Conservation (phyloP, 2,888 invertebrate genomes). For the Agrilus biguttatus region DNA sequence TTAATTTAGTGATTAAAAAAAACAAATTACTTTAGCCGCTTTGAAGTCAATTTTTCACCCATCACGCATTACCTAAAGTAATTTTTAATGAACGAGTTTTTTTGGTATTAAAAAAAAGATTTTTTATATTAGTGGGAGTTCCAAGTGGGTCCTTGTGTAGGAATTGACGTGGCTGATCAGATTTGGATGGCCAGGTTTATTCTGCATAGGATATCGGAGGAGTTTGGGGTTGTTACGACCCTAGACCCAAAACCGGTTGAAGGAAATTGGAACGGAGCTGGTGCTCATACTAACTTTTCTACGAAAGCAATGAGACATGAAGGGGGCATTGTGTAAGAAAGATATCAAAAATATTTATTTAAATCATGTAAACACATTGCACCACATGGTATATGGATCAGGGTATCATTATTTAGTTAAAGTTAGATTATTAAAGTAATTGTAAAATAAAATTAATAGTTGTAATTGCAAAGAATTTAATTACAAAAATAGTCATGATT, state of each 20-base stretch:
- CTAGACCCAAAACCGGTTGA: conserved; percentile 39
- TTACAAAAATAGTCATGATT: too few relatives aligned
- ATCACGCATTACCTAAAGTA: too few relatives aligned
- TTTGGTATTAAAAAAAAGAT: too few relatives aligned
- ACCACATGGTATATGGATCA: too few relatives aligned
- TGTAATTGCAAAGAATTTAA: too few relatives aligned
- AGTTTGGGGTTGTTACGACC: conserved; percentile 41
- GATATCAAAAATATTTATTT: background rate
- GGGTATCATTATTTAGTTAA: too few relatives aligned
- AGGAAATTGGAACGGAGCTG: conserved; percentile 44
- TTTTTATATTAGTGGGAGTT: conserved; percentile 51
- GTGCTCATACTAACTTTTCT: conserved; percentile 85
- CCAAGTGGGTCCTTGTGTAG: conserved; percentile 48
- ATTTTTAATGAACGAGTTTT: too few relatives aligned
- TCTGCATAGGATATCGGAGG: conserved; percentile 43
- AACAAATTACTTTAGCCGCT: background rate
- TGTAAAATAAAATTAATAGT: too few relatives aligned
- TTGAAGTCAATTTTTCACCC: too few relatives aligned
- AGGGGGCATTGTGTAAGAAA: conserved; percentile 35
- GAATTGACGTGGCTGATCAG: conserved; percentile 45
- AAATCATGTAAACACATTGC: too few relatives aligned
- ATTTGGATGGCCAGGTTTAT: conserved; percentile 46
- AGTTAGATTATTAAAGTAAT: too few relatives aligned
- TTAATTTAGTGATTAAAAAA: too few relatives aligned
- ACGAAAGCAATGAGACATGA: conserved; percentile 69